Base-by-base conservation (phyloP, 2,888 invertebrate species). In the Drosophila affinis region DNA sequence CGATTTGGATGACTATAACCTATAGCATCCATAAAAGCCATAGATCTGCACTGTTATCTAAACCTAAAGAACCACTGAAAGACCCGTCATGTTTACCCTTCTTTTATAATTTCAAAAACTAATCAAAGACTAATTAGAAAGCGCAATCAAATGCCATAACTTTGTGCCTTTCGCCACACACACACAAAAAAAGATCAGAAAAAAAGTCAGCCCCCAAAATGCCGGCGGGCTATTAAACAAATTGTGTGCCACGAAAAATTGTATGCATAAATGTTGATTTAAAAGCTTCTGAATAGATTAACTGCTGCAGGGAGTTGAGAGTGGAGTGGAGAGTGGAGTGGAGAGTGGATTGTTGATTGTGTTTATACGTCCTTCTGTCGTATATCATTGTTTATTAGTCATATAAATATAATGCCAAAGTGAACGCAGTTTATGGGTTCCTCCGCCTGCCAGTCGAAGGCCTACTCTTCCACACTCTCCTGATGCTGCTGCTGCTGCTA, bases 391-490 rank as follows among this genome's bases (percentile, higher is more conserved):
- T 84, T 84, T 84, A 84, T 87, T 79, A 74, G 75, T 58, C 81
- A 75, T 81, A 87, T 84, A 84, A 84, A 84, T 76, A 87, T 87
- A 74, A 81, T 84, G 71, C 55, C 54, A 61, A 56, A 77, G 71
- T 62, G 57, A 63, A 60, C 56, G 39, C 58, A 14, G 63, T 83
- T 81, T 81, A 81, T 67, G 78, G 17, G 53, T 55, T 10, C 54
- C 18, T 18, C 54, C n/a, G 0, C 14, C 39, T 4, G 34, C 6
- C 14, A 14, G 6, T 7, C n/a, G 29, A 62, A 39, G 12, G 18
- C 32, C 48, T 45, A 34, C 49, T 46, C 27, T 34, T 10, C 24
- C 24, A 24, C 24, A 24, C 53, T 3, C 6, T 7, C 3, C 39
- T 14, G 14, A 18, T 18, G 1, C 18, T 18, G 18, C 18, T 18